Evolutionary conservation across 2,888 invertebrate species (phyloP).

Genomic region (Agriopis leucophaearia): DNA sequence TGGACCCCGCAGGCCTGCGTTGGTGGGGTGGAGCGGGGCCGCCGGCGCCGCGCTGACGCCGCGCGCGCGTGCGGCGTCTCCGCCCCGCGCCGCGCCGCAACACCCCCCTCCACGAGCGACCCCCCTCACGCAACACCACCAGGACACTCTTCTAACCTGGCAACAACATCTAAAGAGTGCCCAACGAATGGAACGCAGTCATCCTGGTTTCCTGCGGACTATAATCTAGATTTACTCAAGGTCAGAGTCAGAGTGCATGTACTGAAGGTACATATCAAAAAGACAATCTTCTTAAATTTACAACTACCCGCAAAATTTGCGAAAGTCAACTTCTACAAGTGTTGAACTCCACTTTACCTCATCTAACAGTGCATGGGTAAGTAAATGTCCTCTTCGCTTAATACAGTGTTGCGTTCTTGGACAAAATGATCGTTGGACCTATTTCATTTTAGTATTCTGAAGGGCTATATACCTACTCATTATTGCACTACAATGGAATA

Average conservation of each 20-base stretch:
- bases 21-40: conserved; percentile 88
- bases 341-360: too few species aligned
- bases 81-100: conserved; percentile 35
- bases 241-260: background rate
- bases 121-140: conserved; percentile 4
- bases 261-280: too few species aligned
- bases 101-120: background rate
- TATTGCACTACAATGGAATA: too few species aligned
- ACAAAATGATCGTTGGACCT: too few species aligned
- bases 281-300: too few species aligned
- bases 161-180: background rate
- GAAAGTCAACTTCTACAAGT: too few species aligned
- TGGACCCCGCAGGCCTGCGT: conserved; percentile 94
- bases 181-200: background rate
- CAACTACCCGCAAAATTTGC: too few species aligned
- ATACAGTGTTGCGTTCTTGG: too few species aligned
- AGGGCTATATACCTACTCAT: too few species aligned
- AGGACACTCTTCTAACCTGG: conserved; percentile 14
- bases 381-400: too few species aligned
- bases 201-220: background rate
- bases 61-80: conserved; percentile 58
- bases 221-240: background rate
- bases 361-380: too few species aligned
- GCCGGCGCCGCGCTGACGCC: conserved; percentile 65
- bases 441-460: too few species aligned